These are phyloP conservation scores for Ellobium chinense DNA, from an alignment of 2,888 invertebrate genomes.

Conservation along the genomic window DNA sequence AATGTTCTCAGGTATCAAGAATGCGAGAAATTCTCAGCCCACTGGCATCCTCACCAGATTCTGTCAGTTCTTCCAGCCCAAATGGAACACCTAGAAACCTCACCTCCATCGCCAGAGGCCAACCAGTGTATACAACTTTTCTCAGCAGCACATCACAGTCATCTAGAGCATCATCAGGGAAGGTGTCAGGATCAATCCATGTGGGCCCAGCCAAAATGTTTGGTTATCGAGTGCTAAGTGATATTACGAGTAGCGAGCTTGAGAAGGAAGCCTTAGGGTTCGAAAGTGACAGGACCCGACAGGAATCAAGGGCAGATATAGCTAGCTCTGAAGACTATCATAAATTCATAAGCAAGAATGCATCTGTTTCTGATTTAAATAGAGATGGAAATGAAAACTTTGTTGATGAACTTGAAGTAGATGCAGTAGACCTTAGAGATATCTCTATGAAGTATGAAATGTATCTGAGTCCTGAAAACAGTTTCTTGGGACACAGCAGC, in stretches of 20 bases:
- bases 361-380: background rate
- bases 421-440: background rate
- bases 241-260: background rate
- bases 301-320: slow-evolving; percentile 24
- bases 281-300: background rate
- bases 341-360: background rate
- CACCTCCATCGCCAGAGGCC: background rate
- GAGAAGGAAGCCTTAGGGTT: background rate
- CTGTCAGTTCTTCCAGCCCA: background rate
- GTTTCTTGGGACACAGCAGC: background rate
- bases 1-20: no score
- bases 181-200: background rate
- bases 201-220: background rate
- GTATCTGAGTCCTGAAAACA: background rate
- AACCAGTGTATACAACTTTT: slow-evolving; percentile 9
- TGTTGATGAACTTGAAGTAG: background rate
- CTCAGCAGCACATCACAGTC: background rate
- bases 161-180: background rate
- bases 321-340: slow-evolving; percentile 32
- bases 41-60: background rate
- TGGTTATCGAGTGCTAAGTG: background rate
- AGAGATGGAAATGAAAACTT: background rate
- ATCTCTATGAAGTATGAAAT: slow-evolving; percentile 4
- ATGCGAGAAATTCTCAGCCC: slow-evolving; percentile 25
- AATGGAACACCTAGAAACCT: background rate